Conservation (phyloP, 2,888 invertebrate species). For the Torymus aiolomorphi region DNA sequence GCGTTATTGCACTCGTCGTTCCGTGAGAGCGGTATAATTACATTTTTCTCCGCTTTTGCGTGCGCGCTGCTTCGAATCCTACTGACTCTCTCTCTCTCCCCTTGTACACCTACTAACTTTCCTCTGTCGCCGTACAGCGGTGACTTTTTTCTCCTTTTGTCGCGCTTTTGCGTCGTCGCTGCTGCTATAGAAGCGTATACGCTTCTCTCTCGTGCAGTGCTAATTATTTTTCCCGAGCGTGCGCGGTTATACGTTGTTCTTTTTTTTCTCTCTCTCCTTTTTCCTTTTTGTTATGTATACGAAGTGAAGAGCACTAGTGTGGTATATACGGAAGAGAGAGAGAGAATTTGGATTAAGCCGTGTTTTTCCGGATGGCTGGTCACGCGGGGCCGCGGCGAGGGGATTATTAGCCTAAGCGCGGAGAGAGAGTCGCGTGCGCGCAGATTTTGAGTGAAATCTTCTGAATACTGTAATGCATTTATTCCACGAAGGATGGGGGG, state of each 20-base stretch:
- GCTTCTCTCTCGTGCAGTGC: constrained; percentile 5
- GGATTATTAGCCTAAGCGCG: constrained; percentile 18
- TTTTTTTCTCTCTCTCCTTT: neutral
- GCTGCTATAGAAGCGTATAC: neutral
- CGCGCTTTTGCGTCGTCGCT: neutral
- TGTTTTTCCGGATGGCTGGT: constrained; percentile 10
- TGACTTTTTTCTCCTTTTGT: neutral
- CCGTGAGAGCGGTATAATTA: constrained; percentile 45
- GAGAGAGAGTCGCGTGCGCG: neutral
- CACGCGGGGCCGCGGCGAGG: neutral
- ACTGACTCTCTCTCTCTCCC: neutral
- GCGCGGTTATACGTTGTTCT: neutral
- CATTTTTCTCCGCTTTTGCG: constrained; percentile 42
- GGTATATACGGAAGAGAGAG: neutral
- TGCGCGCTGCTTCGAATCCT: constrained; percentile 15
- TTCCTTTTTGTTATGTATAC: neutral
- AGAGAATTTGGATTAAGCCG: constrained; percentile 20
- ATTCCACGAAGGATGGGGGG: too few relatives aligned
- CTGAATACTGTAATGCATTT: too few relatives aligned
- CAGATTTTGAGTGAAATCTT: too few relatives aligned
- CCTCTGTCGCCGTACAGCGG: too few relatives aligned
- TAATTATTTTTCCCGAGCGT: constrained; percentile 36
- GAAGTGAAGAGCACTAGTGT: constrained; percentile 7
- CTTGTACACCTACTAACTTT: too few relatives aligned
- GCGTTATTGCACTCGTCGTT: constrained; percentile 31